Base-by-base conservation (phyloP, 92 coral and sea anemone species). In the Epizoanthus scotinus region DNA sequence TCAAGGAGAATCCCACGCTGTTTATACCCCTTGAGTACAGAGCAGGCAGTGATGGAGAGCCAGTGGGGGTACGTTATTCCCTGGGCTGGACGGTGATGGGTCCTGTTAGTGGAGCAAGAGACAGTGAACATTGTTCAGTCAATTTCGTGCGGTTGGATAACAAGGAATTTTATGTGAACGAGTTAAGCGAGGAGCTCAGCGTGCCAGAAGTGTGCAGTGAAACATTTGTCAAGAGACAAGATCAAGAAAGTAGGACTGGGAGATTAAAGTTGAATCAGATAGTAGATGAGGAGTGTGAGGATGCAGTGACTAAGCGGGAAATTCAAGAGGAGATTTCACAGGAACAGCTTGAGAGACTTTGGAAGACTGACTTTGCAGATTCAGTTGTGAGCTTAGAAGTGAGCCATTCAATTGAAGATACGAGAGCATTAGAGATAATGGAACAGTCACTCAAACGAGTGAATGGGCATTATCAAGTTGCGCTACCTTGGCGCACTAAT, bases 41-140 rank as follows among this genome's bases (percentile, higher is more conserved):
- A 25, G 55, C 38, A 0, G 85, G 82, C 21, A 49, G 68, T 28
- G 63, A n/a, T n/a, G 66, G 53, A n/a, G n/a, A n/a, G n/a, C n/a
- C n/a, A n/a, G n/a, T n/a, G n/a, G n/a, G n/a, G 3, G 85, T 84
- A 13, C 47, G 83, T 21, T 88, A 84, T 42, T 67, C 80, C 38
- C 79, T 88, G 50, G 88, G 91, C 25, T 79, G 91, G 88, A 71
- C 84, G 49, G 80, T 84, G n/a, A 79, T 80, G 85, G 88, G 91
- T 67, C 84, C 91, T 20, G 62, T 88, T 18, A 62, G 86, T 50
- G 81, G 61, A n/a, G 27, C 9, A 9, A 83, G 63, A 34, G 68
- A 50, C 14, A 36, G 52, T 50, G 77, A 66, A 36, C 78, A 4
- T 31, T 31, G 36, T 31, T 31, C 36, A 31, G 36, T 31, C 36